Percentiles rank a stretch among this genome's conserved stretches.
Evolutionary conservation across 2,888 invertebrate species (phyloP).

Genomic region (Masnerella sp.): DNA sequence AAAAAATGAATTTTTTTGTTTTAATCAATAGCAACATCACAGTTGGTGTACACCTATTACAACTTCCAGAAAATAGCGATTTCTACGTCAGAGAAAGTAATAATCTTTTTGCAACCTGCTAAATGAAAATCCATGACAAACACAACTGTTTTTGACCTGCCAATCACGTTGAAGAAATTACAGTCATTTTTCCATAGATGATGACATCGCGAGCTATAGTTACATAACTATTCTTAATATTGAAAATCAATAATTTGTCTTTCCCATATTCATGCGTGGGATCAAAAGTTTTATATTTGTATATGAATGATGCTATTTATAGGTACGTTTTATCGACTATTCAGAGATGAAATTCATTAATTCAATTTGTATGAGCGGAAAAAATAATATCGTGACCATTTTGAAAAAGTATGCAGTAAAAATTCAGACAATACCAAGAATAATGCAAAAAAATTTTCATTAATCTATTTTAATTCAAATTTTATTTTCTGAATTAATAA

Average conservation of each 20-base stretch:
- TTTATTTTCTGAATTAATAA: background rate
- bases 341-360: slow-evolving; percentile 4
- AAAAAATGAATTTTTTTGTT: too few relatives aligned
- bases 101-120: slow-evolving; percentile 16
- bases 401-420: too few relatives aligned
- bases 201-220: slow-evolving; percentile 8
- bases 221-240: slow-evolving; percentile 32
- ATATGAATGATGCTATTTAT: slow-evolving; percentile 22
- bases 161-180: slow-evolving; percentile 26
- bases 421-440: background rate
- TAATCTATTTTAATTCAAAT: too few relatives aligned
- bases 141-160: slow-evolving; percentile 23
- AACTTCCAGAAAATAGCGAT: too few relatives aligned
- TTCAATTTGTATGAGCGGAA: too few relatives aligned
- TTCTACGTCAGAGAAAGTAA: too few relatives aligned
- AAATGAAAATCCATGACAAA: slow-evolving; percentile 10
- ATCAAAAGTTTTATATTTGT: slow-evolving; percentile 8
- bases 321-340: slow-evolving; percentile 13
- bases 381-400: too few relatives aligned
- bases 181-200: slow-evolving; percentile 12
- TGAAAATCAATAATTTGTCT: slow-evolving; percentile 31
- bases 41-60: too few relatives aligned
- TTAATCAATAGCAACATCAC: too few relatives aligned
- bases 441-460: background rate
- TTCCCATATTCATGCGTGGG: slow-evolving; percentile 9